These are phyloP conservation scores for Bombylius major DNA, from an alignment of 2,888 invertebrate species.

Conservation along the genomic window DNA sequence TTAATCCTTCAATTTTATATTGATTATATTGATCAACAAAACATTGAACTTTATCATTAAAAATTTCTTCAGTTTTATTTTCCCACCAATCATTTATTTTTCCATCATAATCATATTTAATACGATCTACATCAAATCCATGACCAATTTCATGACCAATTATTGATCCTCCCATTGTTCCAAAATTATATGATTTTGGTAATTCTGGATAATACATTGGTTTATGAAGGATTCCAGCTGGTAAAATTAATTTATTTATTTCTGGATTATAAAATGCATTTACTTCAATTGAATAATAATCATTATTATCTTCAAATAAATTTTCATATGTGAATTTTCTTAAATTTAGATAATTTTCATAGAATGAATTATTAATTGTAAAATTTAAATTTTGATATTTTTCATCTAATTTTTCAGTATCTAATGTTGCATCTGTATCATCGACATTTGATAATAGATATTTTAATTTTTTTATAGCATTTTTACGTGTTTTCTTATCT, in stretches of 20 bases:
- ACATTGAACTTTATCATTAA: too few species aligned
- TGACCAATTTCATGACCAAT: constrained; percentile 3
- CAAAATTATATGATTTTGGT: constrained; percentile 2
- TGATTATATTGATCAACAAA: too few species aligned
- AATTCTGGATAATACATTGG: not conserved
- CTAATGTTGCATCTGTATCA: not conserved
- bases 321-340: not conserved
- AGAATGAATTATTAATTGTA: not conserved
- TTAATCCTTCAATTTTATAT: too few species aligned
- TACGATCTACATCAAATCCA: not conserved
- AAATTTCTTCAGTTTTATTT: too few species aligned
- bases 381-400: not conserved
- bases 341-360: not conserved
- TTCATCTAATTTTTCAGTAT: not conserved
- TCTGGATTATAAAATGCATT: not conserved
- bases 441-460: not conserved
- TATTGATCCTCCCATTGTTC: not conserved
- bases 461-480: too few species aligned
- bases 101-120: too few species aligned
- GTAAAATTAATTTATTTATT: not conserved
- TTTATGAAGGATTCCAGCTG: not conserved
- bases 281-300: not conserved
- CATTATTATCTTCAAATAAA: not conserved
- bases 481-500: too few species aligned
- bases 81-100: too few species aligned